Evolutionary conservation across 2,888 invertebrate genomes (phyloP).

Genomic region (Amblyteles armatorius): DNA sequence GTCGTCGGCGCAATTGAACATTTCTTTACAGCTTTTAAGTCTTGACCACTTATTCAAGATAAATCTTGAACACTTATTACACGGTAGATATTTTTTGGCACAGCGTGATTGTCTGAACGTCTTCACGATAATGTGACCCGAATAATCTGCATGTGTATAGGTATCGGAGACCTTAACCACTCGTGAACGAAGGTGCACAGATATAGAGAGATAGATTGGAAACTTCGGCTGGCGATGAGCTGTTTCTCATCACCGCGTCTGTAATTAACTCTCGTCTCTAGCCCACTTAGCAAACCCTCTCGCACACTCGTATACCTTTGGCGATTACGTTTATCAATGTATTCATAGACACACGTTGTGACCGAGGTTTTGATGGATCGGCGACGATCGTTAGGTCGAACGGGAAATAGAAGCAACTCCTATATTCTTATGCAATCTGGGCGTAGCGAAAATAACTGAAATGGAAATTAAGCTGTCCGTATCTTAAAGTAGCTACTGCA

Average conservation of each 20-base stretch:
- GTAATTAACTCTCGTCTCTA: slow-evolving; percentile 66
- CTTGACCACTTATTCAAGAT: background rate
- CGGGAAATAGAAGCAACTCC: slow-evolving; percentile 37
- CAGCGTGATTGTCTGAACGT: slow-evolving; percentile 18
- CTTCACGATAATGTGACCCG: slow-evolving; percentile 29
- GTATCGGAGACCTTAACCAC: slow-evolving; percentile 24
- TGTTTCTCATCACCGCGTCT: slow-evolving; percentile 65
- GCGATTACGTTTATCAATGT: slow-evolving; percentile 51
- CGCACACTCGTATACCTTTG: background rate
- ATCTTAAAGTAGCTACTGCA: no score
- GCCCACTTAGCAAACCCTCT: slow-evolving; percentile 43
- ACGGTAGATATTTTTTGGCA: background rate
- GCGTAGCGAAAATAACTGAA: no score
- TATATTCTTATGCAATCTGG: background rate
- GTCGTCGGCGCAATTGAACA: background rate
- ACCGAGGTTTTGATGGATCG: slow-evolving; percentile 37
- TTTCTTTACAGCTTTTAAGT: background rate
- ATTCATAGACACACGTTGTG: background rate
- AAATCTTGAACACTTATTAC: background rate
- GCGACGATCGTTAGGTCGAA: slow-evolving; percentile 24
- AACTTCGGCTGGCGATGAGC: slow-evolving; percentile 58
- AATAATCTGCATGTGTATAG: slow-evolving; percentile 33
- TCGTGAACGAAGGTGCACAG: slow-evolving; percentile 2
- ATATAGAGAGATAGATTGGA: slow-evolving; percentile 42
- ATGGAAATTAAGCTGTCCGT: no score